Evolutionary conservation across 2,113 vertebrate species (phyloP).

Genomic region (Spizaetus ornatus): DNA sequence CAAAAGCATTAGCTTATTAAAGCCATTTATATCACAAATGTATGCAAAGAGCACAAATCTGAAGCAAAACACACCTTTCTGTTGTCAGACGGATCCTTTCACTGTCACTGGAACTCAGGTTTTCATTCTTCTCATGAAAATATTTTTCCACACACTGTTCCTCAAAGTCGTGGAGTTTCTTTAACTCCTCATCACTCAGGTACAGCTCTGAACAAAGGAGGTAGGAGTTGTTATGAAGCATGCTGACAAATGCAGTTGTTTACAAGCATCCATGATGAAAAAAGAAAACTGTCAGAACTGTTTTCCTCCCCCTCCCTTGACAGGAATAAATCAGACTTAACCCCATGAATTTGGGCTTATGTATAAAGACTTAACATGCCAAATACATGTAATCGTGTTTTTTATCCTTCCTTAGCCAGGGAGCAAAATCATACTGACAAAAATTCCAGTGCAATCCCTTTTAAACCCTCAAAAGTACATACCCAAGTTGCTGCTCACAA

Average conservation of each 20-base stretch:
- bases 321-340: background rate
- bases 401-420: background rate
- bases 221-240: background rate
- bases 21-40: background rate
- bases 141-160: constrained; percentile 88
- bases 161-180: constrained; percentile 94
- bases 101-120: constrained; percentile 71
- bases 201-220: constrained; percentile 81
- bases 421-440: background rate
- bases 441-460: background rate
- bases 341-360: background rate
- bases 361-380: background rate
- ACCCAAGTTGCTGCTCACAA: background rate
- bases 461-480: background rate
- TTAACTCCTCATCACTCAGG: constrained; percentile 85
- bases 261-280: background rate
- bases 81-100: constrained; percentile 84
- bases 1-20: background rate
- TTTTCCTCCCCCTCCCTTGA: background rate
- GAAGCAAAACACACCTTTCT: constrained; percentile 71
- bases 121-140: constrained; percentile 83
- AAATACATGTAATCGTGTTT: background rate
- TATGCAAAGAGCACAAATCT: background rate
- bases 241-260: background rate
- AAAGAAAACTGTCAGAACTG: background rate